A percentile compares a stretch with the other conserved stretches of the same genome.
phyloP scores from a whole-genome alignment of 1,140 invertebrate species.

The Nylanderia fulva region DNA sequence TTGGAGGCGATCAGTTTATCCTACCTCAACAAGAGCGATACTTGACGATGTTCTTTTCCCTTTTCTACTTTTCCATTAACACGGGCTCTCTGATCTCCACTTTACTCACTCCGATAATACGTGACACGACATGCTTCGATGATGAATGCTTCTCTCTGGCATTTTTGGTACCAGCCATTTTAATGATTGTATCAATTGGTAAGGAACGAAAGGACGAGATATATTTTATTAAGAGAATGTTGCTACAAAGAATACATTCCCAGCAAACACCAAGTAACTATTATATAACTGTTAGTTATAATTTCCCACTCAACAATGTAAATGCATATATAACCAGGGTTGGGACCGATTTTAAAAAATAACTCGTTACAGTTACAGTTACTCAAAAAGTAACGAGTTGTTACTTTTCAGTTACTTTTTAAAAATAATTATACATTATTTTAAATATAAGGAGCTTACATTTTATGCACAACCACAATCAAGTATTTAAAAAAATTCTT shows the following conservation, averaged over 20 bases:
- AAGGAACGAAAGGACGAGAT: conserved; percentile 82
- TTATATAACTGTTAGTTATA: too few relatives aligned
- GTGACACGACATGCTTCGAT: conserved; percentile 92
- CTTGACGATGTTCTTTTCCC: conserved; percentile 94
- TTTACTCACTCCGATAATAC: conserved; percentile 94
- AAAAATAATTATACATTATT: too few relatives aligned
- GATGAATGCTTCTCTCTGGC: conserved; percentile 95
- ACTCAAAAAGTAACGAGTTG: too few relatives aligned
- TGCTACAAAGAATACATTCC: background rate
- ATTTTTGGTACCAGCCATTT: conserved; percentile 95
- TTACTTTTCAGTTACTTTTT: too few relatives aligned
- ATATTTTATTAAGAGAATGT: background rate
- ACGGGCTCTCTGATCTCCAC: conserved; percentile 96
- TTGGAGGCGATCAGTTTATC: conserved; percentile 98
- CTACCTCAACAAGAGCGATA: conserved; percentile 92
- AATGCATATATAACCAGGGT: too few relatives aligned
- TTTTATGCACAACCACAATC: too few relatives aligned
- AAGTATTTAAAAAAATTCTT: too few relatives aligned
- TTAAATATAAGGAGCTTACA: too few relatives aligned
- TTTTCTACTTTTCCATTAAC: conserved; percentile 98
- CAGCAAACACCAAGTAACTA: too few relatives aligned
- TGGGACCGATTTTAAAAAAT: too few relatives aligned
- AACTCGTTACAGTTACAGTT: too few relatives aligned
- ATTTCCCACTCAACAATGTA: too few relatives aligned
- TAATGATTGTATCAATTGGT: conserved; percentile 94